Evolutionary conservation across 2,888 invertebrate genomes (phyloP).

Genomic region (Euspilapteryx auroguttella): DNA sequence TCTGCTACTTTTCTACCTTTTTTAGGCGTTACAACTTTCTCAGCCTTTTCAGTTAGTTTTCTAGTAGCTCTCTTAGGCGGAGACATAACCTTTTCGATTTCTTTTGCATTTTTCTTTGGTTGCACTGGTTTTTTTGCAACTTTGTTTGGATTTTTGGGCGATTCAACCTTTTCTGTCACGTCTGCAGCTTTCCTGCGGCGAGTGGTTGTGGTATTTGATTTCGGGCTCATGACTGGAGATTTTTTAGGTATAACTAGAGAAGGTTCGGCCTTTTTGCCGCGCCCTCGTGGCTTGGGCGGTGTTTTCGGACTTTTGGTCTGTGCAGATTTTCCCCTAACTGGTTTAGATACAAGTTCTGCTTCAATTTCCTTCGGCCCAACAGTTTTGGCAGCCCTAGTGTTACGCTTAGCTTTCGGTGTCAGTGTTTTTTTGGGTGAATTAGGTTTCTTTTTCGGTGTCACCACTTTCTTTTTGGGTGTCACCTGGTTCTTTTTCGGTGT

Average conservation of each 20-base stretch:
- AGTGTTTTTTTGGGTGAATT: not conserved
- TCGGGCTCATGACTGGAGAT: constrained; percentile 17
- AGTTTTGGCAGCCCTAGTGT: no score
- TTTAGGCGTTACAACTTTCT: not conserved
- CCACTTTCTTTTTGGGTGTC: no score
- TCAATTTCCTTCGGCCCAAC: constrained; percentile 1
- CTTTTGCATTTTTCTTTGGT: no score
- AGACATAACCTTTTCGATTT: no score
- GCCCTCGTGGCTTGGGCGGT: no score
- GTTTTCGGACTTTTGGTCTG: not conserved
- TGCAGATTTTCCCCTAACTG: not conserved
- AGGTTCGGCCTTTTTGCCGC: constrained; percentile 16
- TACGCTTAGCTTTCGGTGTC: not conserved
- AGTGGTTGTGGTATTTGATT: no score
- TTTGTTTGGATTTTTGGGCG: no score
- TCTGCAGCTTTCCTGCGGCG: no score
- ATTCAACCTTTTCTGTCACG: no score
- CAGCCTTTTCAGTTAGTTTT: not conserved
- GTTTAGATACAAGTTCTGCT: not conserved
- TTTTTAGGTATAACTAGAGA: constrained; percentile 25
- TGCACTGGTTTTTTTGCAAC: no score
- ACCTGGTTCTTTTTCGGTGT: no score
- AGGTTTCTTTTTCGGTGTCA: not conserved
- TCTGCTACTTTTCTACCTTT: not conserved
- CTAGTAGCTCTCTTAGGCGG: not conserved